Evolutionary conservation across 2,888 invertebrate species (phyloP).

Genomic region (Lamellibrachia columna): DNA sequence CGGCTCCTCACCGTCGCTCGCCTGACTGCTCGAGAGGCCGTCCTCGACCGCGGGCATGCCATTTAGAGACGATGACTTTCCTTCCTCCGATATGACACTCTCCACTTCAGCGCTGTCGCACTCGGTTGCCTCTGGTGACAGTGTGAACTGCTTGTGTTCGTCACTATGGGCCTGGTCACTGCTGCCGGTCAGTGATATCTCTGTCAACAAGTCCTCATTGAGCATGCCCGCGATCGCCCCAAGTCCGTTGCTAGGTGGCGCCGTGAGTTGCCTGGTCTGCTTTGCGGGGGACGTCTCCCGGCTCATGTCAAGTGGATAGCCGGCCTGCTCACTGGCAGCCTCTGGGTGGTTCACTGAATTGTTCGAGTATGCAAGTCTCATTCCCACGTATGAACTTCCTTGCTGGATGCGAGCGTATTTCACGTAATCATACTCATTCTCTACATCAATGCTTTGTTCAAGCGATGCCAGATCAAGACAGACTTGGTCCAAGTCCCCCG

Average conservation of each 20-base stretch:
- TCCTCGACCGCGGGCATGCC: slow-evolving; percentile 91
- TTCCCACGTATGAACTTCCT: slow-evolving; percentile 81
- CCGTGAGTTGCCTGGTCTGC: not conserved
- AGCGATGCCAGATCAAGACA: not conserved
- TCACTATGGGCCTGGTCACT: not conserved
- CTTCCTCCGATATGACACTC: slow-evolving; percentile 67
- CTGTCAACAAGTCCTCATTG: slow-evolving; percentile 34
- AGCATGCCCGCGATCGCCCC: not conserved
- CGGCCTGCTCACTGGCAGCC: slow-evolving; percentile 27
- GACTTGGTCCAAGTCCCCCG: not conserved
- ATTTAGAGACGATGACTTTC: not conserved
- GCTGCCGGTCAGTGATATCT: slow-evolving; percentile 36
- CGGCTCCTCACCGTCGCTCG: slow-evolving; percentile 81
- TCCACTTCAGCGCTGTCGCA: slow-evolving; percentile 89
- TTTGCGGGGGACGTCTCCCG: slow-evolving; percentile 38
- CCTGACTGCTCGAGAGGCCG: slow-evolving; percentile 92
- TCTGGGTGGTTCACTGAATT: not conserved
- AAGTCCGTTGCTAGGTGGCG: not conserved
- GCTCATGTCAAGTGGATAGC: slow-evolving; percentile 32
- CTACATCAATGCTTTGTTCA: slow-evolving; percentile 46
- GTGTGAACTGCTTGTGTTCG: slow-evolving; percentile 49
- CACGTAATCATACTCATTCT: slow-evolving; percentile 64
- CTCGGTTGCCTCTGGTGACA: slow-evolving; percentile 92
- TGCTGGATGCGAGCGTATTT: slow-evolving; percentile 63
- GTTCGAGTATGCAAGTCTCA: slow-evolving; percentile 72